phyloP scores from a whole-genome alignment of 2,797 vertebrate species.

The Eulemur mongoz region DNA sequence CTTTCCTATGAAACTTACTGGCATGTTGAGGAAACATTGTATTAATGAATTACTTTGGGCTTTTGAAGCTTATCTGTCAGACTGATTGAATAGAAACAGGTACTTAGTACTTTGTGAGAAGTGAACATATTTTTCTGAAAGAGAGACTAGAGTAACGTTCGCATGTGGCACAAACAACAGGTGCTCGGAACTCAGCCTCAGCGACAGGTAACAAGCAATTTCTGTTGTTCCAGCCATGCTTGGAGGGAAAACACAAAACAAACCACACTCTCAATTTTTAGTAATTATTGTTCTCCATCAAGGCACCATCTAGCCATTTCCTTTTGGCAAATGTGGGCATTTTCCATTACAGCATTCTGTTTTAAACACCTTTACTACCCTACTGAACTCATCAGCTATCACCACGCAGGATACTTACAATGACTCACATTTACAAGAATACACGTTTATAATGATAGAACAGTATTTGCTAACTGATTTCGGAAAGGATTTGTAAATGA shows the following conservation, averaged over 20 bases:
- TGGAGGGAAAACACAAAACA: neutral
- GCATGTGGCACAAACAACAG: slow-evolving; percentile 75
- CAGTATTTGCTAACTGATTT: slow-evolving; percentile 59
- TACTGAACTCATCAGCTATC: neutral
- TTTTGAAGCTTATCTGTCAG: slow-evolving; percentile 86
- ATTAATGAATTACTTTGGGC: slow-evolving; percentile 83
- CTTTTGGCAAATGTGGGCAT: neutral
- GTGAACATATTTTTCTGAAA: slow-evolving; percentile 85
- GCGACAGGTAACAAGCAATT: neutral
- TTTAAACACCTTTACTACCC: neutral
- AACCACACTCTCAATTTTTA: neutral
- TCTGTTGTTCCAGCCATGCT: neutral
- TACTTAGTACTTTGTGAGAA: slow-evolving; percentile 84
- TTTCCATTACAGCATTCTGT: neutral
- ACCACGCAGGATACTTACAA: rapidly evolving
- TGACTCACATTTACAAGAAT: slow-evolving; percentile 28
- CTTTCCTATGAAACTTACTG: slow-evolving; percentile 56
- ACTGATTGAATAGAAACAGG: slow-evolving; percentile 80
- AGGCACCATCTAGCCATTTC: neutral
- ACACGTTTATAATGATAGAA: slow-evolving; percentile 27
- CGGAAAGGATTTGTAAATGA: slow-evolving; percentile 66
- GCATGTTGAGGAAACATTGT: slow-evolving; percentile 69
- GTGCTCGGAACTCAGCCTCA: slow-evolving; percentile 76
- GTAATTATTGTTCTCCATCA: neutral
- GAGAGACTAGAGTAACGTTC: slow-evolving; percentile 63